A percentile compares a stretch with the other conserved stretches of the same genome.
Conservation (phyloP, 2,797 vertebrate species). For the Petrocephalus schoutedeni region DNA sequence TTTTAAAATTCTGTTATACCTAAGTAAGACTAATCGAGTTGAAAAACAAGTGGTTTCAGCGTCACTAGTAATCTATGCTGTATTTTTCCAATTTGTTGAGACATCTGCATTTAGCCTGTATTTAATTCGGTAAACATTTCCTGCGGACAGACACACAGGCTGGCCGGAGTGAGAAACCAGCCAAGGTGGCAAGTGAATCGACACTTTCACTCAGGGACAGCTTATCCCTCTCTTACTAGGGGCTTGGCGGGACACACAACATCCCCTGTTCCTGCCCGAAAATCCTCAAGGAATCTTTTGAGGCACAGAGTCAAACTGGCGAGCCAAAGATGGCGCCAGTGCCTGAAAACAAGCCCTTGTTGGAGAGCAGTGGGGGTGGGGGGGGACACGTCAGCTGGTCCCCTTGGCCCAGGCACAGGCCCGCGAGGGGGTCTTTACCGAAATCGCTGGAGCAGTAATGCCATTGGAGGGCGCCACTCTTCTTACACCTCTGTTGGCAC, state of each 20-base stretch:
- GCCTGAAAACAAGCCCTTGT: slow-evolving; percentile 43
- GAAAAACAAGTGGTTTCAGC: not conserved
- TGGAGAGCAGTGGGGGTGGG: not conserved
- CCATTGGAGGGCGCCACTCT: slow-evolving; percentile 78
- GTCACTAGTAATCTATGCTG: slow-evolving; percentile 10
- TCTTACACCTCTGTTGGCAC: slow-evolving; percentile 91
- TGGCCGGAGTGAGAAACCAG: slow-evolving; percentile 39
- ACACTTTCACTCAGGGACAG: slow-evolving; percentile 55
- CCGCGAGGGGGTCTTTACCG: slow-evolving; percentile 67
- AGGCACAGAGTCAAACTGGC: slow-evolving; percentile 46
- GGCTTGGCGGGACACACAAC: slow-evolving; percentile 48
- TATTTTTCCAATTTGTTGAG: slow-evolving; percentile 40
- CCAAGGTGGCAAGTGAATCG: slow-evolving; percentile 48
- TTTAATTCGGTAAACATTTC: slow-evolving; percentile 49
- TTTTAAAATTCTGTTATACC: not conserved
- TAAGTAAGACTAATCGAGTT: not conserved
- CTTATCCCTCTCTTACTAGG: slow-evolving; percentile 45
- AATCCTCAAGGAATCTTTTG: slow-evolving; percentile 57
- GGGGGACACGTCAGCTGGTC: slow-evolving; percentile 22
- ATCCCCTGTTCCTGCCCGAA: slow-evolving; percentile 41
- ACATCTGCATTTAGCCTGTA: slow-evolving; percentile 45
- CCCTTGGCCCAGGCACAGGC: slow-evolving; percentile 35
- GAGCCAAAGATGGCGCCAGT: slow-evolving; percentile 35
- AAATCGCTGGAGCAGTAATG: slow-evolving; percentile 96
- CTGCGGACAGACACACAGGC: slow-evolving; percentile 40